Evolutionary conservation across 2,113 vertebrate genomes (phyloP), one percentile per base, ranked within the genome.

Genomic region (Anas platyrhynchos): DNA sequence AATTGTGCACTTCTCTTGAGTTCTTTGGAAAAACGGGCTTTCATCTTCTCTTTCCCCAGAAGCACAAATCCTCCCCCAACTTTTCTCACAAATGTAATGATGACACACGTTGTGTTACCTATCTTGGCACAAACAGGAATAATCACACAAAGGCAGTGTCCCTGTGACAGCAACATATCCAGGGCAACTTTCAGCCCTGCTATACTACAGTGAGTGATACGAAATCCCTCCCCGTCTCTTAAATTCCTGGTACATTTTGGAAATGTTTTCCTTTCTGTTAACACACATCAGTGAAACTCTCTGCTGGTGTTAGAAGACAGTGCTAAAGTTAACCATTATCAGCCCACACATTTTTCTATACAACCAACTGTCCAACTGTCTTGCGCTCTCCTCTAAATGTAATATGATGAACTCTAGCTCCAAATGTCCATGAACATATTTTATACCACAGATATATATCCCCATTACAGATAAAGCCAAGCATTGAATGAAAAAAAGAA

Each of bases 391-490:
- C 73, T 27, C 41, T 83, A 72, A 74, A 66, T n/a, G 25, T 14
- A 83, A 86, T 26, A 18, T 44, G 82, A 79, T 56, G 79, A 91
- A 93, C 76, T 71, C 80, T 44, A 71, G 77, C 84, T 91, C 46
- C 59, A 91, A 43, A 76, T 59, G 32, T 23, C 55, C 41, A 15
- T 43, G 8, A 94, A 77, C 20, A 9, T 34, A 55, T 93, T 92
- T 91, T 63, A n/a, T 63, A 77, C 22, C 22, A 73, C 31, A 76
- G 80, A 61, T 7, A 5, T 27, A 38, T 83, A 78, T 86, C 20
- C 14, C 66, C 56, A 48, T 87, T 93, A 86, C 7, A 88, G 62
- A 92, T 89, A 97, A 91, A 95, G 34, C 83, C 58, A 91, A 88
- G 63, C 29, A 67, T 36, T 0, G 1, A 7, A 38, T 34, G 83